These are phyloP conservation scores for Theristicus caerulescens DNA, from an alignment of 2,113 vertebrate genomes.

Conservation along the genomic window DNA sequence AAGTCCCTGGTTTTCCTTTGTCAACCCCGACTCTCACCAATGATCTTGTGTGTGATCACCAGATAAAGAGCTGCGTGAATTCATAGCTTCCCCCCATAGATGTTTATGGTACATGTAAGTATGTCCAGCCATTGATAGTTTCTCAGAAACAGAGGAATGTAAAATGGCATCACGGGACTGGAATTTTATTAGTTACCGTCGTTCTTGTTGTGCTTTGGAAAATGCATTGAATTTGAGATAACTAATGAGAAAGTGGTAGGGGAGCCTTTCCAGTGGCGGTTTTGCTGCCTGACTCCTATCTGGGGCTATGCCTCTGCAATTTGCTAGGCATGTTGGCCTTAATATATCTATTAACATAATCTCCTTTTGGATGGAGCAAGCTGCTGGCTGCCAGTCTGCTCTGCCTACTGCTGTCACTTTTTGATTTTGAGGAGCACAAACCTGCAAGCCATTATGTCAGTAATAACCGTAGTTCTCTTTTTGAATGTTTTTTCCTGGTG, in stretches of 20 bases:
- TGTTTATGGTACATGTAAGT: background rate
- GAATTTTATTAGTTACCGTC: conserved; percentile 5
- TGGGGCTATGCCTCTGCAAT: background rate
- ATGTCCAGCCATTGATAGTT: background rate
- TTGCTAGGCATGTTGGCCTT: background rate
- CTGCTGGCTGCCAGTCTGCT: background rate
- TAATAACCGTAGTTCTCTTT: background rate
- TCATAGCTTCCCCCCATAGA: accelerated
- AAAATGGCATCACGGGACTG: background rate
- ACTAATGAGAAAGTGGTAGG: background rate
- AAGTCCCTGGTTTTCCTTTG: background rate
- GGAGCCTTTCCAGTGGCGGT: background rate
- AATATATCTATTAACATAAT: background rate
- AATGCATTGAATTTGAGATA: conserved; percentile 31
- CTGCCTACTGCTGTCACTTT: background rate
- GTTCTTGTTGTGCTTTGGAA: background rate
- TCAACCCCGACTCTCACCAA: background rate
- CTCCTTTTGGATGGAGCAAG: background rate
- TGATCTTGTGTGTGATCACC: accelerated
- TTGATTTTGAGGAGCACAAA: background rate
- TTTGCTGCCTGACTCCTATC: background rate
- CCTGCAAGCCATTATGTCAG: background rate
- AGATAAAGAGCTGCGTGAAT: accelerated
- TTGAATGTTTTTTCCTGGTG: background rate
- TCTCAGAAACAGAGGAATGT: background rate